phyloP scores from a whole-genome alignment of 2,888 invertebrate species.

The Ichneumoninae sp. region DNA sequence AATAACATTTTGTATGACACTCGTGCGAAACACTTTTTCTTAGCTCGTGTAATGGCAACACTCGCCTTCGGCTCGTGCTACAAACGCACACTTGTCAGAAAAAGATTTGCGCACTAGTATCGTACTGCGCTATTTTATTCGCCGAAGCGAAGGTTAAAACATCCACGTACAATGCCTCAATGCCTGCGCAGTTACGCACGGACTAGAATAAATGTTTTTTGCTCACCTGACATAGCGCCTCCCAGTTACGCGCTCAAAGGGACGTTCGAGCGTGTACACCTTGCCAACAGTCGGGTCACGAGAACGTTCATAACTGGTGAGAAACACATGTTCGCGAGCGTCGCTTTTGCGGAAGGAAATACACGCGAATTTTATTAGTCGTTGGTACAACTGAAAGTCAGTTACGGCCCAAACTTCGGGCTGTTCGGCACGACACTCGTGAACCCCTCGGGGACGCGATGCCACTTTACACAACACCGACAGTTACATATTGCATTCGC shows the following conservation, averaged over 20 bases:
- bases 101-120: too few species aligned
- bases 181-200: not conserved
- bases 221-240: constrained; percentile 64
- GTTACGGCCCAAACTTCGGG: not conserved
- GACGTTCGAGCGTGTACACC: not conserved
- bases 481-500: too few species aligned
- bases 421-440: not conserved
- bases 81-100: too few species aligned
- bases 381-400: not conserved
- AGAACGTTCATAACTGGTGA: not conserved
- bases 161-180: not conserved
- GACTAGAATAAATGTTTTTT: too few species aligned
- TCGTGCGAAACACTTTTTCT: too few species aligned
- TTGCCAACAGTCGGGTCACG: not conserved
- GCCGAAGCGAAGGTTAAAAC: not conserved
- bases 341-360: not conserved
- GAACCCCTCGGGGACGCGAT: too few species aligned
- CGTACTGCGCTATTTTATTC: not conserved
- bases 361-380: not conserved
- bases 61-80: too few species aligned
- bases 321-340: not conserved
- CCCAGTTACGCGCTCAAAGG: not conserved
- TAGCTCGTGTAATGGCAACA: too few species aligned
- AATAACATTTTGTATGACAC: too few species aligned
- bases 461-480: too few species aligned